These are phyloP conservation scores for Linnaemya tessellans DNA, from an alignment of 2,888 invertebrate genomes.

Conservation along the genomic window DNA sequence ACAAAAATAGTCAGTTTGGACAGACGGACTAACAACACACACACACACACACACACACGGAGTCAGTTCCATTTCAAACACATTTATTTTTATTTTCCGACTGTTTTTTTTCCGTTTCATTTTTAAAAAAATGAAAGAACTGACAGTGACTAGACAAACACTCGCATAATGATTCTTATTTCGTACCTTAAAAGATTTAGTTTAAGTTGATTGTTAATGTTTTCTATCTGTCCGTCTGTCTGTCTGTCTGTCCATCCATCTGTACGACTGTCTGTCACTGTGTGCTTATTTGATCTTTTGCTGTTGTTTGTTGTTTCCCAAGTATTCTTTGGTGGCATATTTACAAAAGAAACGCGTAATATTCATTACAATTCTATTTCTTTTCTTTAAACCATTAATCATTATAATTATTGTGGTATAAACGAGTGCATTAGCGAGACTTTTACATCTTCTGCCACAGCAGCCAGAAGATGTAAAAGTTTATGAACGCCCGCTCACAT, in stretches of 20 bases:
- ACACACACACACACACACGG: conserved; percentile 28
- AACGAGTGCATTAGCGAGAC: neutral
- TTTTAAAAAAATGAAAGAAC: conserved; percentile 53
- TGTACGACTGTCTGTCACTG: neutral
- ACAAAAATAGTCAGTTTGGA: conserved; percentile 67
- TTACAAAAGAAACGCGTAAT: conserved; percentile 59
- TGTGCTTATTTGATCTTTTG: conserved; percentile 45
- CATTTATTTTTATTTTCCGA: conserved; percentile 48
- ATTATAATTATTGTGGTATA: conserved; percentile 63
- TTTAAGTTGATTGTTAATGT: conserved; percentile 48
- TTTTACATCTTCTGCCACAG: no score
- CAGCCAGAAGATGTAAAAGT: no score
- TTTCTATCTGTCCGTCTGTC: neutral
- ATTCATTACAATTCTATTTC: conserved; percentile 66
- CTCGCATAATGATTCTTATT: conserved; percentile 70
- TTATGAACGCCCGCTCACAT: neutral
- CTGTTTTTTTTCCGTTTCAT: neutral
- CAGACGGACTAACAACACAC: conserved; percentile 35
- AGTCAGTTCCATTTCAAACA: conserved; percentile 67
- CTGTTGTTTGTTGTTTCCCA: conserved; percentile 37
- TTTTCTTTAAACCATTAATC: conserved; percentile 66
- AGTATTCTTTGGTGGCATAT: conserved; percentile 67
- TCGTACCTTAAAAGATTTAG: conserved; percentile 63
- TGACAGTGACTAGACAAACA: conserved; percentile 74
- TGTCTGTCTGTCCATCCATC: conserved; percentile 9